A percentile compares a stretch with the other conserved stretches of the same genome.
Evolutionary conservation across 2,888 invertebrate genomes (phyloP).

Genomic region (Arenicola marina): DNA sequence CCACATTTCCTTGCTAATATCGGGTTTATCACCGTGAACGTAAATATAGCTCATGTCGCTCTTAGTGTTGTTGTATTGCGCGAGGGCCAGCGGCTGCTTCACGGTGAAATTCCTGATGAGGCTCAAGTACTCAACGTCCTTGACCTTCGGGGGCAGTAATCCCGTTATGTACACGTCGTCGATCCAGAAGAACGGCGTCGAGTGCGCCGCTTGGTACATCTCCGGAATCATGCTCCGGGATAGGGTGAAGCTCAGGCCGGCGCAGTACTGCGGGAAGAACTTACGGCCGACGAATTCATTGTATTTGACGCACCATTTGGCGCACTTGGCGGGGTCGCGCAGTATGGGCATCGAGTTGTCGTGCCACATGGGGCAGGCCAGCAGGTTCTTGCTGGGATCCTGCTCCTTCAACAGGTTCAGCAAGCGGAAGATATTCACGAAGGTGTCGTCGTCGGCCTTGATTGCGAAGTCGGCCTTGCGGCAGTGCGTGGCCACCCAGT

Average conservation of each 20-base stretch:
- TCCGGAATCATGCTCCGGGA: constrained; percentile 39
- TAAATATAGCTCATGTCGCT: background rate
- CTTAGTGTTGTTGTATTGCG: constrained; percentile 17
- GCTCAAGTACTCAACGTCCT: constrained; percentile 38
- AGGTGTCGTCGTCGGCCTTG: constrained; percentile 42
- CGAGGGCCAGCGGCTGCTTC: constrained; percentile 62
- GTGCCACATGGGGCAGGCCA: constrained; percentile 32
- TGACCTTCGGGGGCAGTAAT: constrained; percentile 38
- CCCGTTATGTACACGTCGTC: constrained; percentile 56
- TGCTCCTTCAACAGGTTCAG: constrained; percentile 16
- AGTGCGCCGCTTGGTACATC: constrained; percentile 42
- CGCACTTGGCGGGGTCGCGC: constrained; percentile 33
- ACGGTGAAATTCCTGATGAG: constrained; percentile 87
- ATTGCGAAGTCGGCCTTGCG: constrained; percentile 34
- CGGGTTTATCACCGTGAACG: background rate
- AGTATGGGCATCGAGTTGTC: constrained; percentile 37
- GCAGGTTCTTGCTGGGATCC: background rate
- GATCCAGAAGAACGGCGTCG: constrained; percentile 43
- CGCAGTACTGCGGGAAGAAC: constrained; percentile 49
- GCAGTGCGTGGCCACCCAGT: constrained; percentile 39
- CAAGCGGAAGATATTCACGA: constrained; percentile 38
- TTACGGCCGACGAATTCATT: constrained; percentile 31
- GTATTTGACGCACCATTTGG: constrained; percentile 35
- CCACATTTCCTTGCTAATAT: background rate
- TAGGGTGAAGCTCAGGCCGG: constrained; percentile 45